A percentile compares a stretch with the other conserved stretches of the same genome.
These are phyloP conservation scores for Netelia fuscicornis DNA, from an alignment of 2,888 invertebrate species.

Conservation along the genomic window DNA sequence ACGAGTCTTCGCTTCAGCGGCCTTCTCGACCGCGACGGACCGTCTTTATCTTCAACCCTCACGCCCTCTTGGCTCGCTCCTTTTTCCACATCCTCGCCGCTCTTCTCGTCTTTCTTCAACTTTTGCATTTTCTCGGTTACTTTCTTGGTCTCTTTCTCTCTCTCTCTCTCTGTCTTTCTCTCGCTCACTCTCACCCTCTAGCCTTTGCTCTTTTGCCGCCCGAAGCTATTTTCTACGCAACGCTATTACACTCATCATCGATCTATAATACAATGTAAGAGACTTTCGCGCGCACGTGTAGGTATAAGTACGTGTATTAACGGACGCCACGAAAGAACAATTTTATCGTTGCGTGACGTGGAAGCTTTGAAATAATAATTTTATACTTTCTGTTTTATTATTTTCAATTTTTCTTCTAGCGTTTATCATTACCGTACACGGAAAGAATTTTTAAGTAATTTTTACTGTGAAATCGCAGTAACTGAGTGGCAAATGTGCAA, in stretches of 20 bases:
- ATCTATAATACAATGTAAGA: neutral
- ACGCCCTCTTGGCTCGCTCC: constrained; percentile 45
- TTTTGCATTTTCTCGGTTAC: constrained; percentile 66
- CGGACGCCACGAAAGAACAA: neutral
- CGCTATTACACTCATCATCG: constrained; percentile 27
- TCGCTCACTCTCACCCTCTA: constrained; percentile 3
- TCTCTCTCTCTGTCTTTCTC: constrained; percentile 19
- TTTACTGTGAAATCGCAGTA: too few species aligned
- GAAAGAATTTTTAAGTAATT: too few species aligned
- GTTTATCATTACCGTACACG: neutral
- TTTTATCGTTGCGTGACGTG: neutral
- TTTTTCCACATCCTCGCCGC: constrained; percentile 22
- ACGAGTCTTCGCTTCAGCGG: constrained; percentile 54
- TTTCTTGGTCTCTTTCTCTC: neutral
- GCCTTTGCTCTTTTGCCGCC: constrained; percentile 50
- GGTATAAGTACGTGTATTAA: neutral
- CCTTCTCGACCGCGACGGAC: constrained; percentile 55
- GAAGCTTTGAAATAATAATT: neutral
- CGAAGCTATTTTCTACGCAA: constrained; percentile 71
- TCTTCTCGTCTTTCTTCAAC: constrained; percentile 62
- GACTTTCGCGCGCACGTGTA: constrained; percentile 9
- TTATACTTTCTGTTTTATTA: neutral
- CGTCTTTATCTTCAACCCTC: constrained; percentile 63
- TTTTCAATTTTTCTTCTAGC: neutral
- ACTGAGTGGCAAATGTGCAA: too few species aligned